A percentile compares a stretch with the other conserved stretches of the same genome.
Conservation (phyloP, 1,140 invertebrate genomes). For the Bemisia tabaci region DNA sequence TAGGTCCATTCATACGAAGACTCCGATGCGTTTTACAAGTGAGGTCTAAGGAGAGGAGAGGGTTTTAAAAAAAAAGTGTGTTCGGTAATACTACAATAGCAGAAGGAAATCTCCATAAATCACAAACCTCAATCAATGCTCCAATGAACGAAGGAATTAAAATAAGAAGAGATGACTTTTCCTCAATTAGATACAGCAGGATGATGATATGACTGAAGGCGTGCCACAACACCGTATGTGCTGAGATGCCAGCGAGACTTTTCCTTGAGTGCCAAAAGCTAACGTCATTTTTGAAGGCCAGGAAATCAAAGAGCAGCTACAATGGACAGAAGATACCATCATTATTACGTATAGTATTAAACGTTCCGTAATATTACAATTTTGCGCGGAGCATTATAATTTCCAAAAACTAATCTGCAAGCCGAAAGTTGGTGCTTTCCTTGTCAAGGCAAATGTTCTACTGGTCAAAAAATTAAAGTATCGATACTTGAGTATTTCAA, state of each 20-base stretch:
- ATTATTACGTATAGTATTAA: conserved; percentile 4
- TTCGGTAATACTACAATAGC: too few species aligned
- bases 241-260: conserved; percentile 78
- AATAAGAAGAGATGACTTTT: conserved; percentile 82
- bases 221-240: conserved; percentile 78
- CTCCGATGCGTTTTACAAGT: too few species aligned
- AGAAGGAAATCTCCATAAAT: too few species aligned
- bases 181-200: conserved; percentile 85
- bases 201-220: conserved; percentile 87
- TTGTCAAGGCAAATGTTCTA: conserved; percentile 1
- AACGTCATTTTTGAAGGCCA: conserved; percentile 97
- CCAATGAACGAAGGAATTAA: conserved; percentile 75
- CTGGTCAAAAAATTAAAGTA: too few species aligned
- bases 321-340: conserved; percentile 29
- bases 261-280: conserved; percentile 78
- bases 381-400: too few species aligned
- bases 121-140: conserved; percentile 68
- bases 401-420: conserved; percentile 2
- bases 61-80: too few species aligned
- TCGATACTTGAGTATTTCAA: too few species aligned
- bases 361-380: too few species aligned
- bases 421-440: neutral
- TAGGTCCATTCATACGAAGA: too few species aligned
- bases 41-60: too few species aligned
- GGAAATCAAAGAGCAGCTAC: conserved; percentile 86